Evolutionary conservation across 2,888 invertebrate genomes (phyloP), one percentile per base, ranked within the genome.

Genomic region (Caenorhabditis macrosperma): DNA sequence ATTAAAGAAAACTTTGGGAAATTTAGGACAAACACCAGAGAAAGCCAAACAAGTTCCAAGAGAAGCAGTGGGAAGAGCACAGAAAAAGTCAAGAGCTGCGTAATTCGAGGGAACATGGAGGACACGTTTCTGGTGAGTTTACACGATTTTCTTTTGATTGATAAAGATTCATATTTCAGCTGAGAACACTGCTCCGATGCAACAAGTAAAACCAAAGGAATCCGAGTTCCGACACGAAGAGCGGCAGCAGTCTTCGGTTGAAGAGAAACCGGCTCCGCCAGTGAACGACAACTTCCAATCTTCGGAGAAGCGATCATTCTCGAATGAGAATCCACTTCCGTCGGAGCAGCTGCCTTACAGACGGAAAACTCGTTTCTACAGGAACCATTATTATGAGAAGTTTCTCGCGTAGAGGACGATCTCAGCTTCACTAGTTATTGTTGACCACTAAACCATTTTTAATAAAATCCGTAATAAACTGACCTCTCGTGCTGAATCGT

Each of bases 371-470:
- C 57, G 64, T 12, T 77, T 77, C 52, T 77, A 77, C 44, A 69
- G 64, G 15, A 77, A 77, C 33, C 69, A 78, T 24, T 77, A 69
- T 50, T 78, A 71, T 38, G 71, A 78, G 7, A 78, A 78, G 60
- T 64, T 66, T 24, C 60, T 78, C 17, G 22, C 17, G 2, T 71
- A 60, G 41, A 15, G 61, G 30, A 44, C 9, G 38, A 38, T 38
- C 38, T 38, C 38, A 10, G 5, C 15, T 33, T n/a, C 46, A 55
- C 28, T 52, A 66, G 41, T 59, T 52, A 59, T 66, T 75, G 57
- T 72, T 72, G 61, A 46, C 50, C 54, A 57, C 6, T 60, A 24
- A 12, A 10, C 46, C 6, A 48, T 30, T 28, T 60, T 46, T 66
- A 66, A 76, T 76, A 76, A 76, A 20, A 61, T 28, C 22, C 55